These are phyloP conservation scores for Ctena decussata DNA, from an alignment of 2,888 invertebrate species.

Conservation along the genomic window DNA sequence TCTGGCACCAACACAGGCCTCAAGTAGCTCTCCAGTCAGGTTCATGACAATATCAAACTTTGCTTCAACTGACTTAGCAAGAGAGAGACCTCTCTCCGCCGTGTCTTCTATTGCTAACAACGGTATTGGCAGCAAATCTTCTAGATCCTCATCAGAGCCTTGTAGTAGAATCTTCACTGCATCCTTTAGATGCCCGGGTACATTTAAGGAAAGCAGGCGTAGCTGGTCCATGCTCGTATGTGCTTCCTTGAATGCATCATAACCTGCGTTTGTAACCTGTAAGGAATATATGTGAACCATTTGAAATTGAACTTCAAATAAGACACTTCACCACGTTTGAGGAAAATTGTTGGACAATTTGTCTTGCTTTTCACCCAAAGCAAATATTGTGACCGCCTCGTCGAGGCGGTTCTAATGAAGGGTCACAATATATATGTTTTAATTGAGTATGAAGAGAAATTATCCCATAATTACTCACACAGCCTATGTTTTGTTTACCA, in stretches of 20 bases:
- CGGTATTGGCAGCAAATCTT: not conserved
- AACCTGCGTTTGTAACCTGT: not conserved
- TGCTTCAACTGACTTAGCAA: not conserved
- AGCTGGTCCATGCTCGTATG: slow-evolving; percentile 1
- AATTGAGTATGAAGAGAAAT: too few relatives aligned
- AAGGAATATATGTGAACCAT: not conserved
- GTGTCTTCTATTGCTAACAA: not conserved
- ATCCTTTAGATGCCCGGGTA: not conserved
- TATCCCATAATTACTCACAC: too few relatives aligned
- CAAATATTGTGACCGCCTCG: too few relatives aligned
- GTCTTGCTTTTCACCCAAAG: too few relatives aligned
- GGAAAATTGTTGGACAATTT: too few relatives aligned
- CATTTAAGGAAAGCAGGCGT: not conserved
- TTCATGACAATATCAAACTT: not conserved
- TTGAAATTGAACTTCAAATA: too few relatives aligned
- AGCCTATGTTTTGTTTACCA: too few relatives aligned
- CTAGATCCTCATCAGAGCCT: not conserved
- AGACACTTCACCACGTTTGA: too few relatives aligned
- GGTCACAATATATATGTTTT: too few relatives aligned
- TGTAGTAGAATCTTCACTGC: not conserved
- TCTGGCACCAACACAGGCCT: not conserved
- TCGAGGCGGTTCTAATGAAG: too few relatives aligned
- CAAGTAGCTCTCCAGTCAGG: not conserved
- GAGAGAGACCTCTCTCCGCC: not conserved
- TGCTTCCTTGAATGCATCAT: not conserved